These are phyloP conservation scores for Drosophila simulans DNA, from an alignment of 1,140 invertebrate species.

Conservation along the genomic window DNA sequence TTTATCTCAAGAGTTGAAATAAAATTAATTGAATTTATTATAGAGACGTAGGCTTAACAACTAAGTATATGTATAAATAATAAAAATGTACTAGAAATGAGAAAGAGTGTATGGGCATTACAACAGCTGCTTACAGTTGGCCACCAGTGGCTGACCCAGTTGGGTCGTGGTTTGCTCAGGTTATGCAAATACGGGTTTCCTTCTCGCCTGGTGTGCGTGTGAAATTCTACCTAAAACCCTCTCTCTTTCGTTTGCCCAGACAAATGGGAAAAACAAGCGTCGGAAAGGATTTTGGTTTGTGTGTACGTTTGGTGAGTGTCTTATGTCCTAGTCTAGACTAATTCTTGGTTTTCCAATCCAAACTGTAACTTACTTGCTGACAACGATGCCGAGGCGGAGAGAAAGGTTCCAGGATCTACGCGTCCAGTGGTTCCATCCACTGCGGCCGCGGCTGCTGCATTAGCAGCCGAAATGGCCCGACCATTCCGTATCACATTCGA, in stretches of 20 bases:
- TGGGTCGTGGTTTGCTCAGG: slow-evolving; percentile 73
- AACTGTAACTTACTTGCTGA: slow-evolving; percentile 85
- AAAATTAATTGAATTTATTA: slow-evolving; percentile 85
- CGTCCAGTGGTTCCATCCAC: slow-evolving; percentile 34
- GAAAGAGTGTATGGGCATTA: not conserved
- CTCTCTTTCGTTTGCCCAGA: slow-evolving; percentile 17
- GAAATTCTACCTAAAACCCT: slow-evolving; percentile 57
- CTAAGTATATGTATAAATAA: slow-evolving; percentile 1
- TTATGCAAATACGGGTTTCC: slow-evolving; percentile 55
- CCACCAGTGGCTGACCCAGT: slow-evolving; percentile 23
- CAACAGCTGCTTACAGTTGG: slow-evolving; percentile 42
- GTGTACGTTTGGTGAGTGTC: slow-evolving; percentile 3
- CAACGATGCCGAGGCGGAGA: slow-evolving; percentile 85
- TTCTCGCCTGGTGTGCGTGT: slow-evolving; percentile 40
- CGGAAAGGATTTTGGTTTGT: slow-evolving; percentile 9
- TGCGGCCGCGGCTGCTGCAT: slow-evolving; percentile 57
- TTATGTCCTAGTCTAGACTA: slow-evolving; percentile 7
- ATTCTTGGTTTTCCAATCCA: not conserved
- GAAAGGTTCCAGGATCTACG: slow-evolving; percentile 55
- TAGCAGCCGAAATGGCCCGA: slow-evolving; percentile 52
- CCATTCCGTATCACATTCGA: slow-evolving; percentile 82
- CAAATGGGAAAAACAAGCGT: slow-evolving; percentile 1
- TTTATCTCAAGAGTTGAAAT: slow-evolving; percentile 67
- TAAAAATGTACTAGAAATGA: not conserved
- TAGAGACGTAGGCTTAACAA: slow-evolving; percentile 45